Evolutionary conservation across 2,888 invertebrate genomes (phyloP).

Genomic region (Sthenelais limicola): DNA sequence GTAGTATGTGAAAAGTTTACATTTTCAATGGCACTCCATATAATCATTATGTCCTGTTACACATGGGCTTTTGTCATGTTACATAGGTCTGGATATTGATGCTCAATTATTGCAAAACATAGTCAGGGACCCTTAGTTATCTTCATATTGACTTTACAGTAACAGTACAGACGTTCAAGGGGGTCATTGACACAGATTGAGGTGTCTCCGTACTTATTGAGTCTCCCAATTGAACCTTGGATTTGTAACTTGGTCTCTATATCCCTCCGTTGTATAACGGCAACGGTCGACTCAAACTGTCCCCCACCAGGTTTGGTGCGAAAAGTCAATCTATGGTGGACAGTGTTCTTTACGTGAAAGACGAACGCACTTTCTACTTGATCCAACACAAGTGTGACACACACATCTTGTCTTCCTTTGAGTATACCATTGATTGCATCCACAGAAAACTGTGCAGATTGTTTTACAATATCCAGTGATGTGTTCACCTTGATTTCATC

Average conservation of each 20-base stretch:
- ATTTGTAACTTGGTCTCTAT: neutral
- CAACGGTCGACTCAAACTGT: neutral
- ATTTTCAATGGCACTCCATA: too few relatives aligned
- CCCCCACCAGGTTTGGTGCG: neutral
- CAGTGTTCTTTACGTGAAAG: neutral
- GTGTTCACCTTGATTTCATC: neutral
- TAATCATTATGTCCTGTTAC: too few relatives aligned
- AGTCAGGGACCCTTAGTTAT: too few relatives aligned
- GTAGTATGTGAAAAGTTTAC: too few relatives aligned
- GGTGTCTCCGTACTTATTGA: constrained; percentile 6
- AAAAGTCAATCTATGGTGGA: neutral
- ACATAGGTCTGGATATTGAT: too few relatives aligned
- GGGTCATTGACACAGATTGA: neutral
- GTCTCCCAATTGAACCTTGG: neutral
- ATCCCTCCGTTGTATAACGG: neutral
- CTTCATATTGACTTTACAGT: too few relatives aligned
- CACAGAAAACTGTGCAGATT: neutral
- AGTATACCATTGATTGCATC: neutral
- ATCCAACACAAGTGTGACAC: neutral
- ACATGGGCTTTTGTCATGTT: too few relatives aligned
- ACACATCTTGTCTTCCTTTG: neutral
- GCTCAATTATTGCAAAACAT: too few relatives aligned
- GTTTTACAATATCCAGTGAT: too few relatives aligned
- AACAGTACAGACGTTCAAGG: constrained; percentile 12
- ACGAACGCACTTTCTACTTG: neutral